These are phyloP conservation scores for Hoplodrina ambigua DNA, from an alignment of 2,888 invertebrate species.

Conservation along the genomic window DNA sequence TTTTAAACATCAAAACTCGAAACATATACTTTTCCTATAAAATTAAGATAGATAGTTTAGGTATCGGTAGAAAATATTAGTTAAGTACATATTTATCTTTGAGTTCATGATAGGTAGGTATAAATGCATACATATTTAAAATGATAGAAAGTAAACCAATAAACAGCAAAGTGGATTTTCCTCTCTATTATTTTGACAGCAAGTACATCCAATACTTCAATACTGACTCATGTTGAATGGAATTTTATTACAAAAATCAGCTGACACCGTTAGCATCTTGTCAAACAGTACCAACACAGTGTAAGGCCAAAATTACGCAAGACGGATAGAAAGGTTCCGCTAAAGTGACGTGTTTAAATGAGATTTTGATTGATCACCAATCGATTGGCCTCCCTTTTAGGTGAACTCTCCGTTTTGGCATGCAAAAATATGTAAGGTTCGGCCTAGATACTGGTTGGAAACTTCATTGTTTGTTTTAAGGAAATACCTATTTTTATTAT, in stretches of 20 bases:
- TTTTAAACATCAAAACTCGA: too few species aligned
- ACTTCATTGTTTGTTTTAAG: neutral
- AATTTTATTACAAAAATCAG: slow-evolving; percentile 37
- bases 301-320: slow-evolving; percentile 75
- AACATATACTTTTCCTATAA: too few species aligned
- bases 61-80: too few species aligned
- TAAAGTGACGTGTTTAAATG: slow-evolving; percentile 79
- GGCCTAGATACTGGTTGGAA: slow-evolving; percentile 52
- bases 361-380: slow-evolving; percentile 85
- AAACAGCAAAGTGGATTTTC: too few species aligned
- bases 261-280: slow-evolving; percentile 39
- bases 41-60: too few species aligned
- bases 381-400: slow-evolving; percentile 63
- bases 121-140: too few species aligned
- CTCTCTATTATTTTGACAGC: too few species aligned
- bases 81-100: too few species aligned
- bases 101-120: too few species aligned
- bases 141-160: too few species aligned
- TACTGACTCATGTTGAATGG: neutral
- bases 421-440: slow-evolving; percentile 62
- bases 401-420: slow-evolving; percentile 58
- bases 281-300: slow-evolving; percentile 60
- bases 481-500: too few species aligned
- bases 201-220: too few species aligned
- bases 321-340: slow-evolving; percentile 79